A percentile compares a stretch with the other conserved stretches of the same genome.
Evolutionary conservation across 1,140 invertebrate species (phyloP).

Genomic region (Homarus americanus): DNA sequence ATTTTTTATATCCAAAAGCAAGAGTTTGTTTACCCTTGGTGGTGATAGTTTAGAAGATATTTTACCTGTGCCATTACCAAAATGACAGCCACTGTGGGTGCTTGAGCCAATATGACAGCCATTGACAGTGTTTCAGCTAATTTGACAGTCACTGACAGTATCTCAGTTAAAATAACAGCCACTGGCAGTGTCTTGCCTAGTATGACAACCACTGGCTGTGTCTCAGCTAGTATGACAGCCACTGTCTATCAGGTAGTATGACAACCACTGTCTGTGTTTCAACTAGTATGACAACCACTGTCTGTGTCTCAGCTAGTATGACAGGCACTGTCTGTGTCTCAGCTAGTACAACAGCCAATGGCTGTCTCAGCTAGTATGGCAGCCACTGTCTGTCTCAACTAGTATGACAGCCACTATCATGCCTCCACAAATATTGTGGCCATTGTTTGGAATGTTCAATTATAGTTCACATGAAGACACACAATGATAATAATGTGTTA

Average conservation of each 20-base stretch:
- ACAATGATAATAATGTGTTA: not conserved
- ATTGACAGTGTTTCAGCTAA: not conserved
- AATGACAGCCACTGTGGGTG: not conserved
- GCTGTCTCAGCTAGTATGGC: not conserved
- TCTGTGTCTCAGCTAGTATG: not conserved
- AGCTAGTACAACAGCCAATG: not conserved
- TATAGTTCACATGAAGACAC: slow-evolving; percentile 1
- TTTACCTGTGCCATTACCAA: not conserved
- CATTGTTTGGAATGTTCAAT: slow-evolving; percentile 4
- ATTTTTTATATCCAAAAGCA: not conserved
- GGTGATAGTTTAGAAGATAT: not conserved
- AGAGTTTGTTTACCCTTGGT: not conserved
- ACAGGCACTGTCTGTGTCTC: not conserved
- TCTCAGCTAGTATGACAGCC: not conserved
- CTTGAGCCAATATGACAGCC: not conserved
- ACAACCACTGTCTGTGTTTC: not conserved
- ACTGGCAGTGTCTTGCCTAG: not conserved
- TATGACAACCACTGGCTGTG: not conserved
- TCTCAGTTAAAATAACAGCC: not conserved
- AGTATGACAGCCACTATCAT: no score
- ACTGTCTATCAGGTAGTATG: not conserved
- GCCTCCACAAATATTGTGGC: not conserved
- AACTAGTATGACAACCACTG: not conserved
- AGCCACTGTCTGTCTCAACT: not conserved
- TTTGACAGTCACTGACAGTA: not conserved